A percentile compares a stretch with the other conserved stretches of the same genome.
These are phyloP conservation scores for Cantharis rustica DNA, from an alignment of 2,888 invertebrate genomes.

Conservation along the genomic window DNA sequence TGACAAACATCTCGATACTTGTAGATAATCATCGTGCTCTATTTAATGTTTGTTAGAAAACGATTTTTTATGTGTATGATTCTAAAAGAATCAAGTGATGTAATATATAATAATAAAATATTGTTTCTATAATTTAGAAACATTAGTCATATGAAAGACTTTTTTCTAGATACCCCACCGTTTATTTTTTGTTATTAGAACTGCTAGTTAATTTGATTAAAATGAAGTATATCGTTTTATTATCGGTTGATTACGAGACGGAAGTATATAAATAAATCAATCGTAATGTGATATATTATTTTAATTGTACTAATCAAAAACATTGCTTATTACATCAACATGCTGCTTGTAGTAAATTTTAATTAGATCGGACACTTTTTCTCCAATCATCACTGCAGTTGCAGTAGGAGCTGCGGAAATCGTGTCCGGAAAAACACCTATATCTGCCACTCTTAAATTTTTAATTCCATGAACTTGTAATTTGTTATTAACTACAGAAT, in stretches of 20 bases:
- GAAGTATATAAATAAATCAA: too few species aligned
- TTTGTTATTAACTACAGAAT: conserved; percentile 52
- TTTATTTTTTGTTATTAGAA: too few species aligned
- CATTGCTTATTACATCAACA: background rate
- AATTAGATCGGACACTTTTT: conserved; percentile 64
- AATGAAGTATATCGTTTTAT: too few species aligned
- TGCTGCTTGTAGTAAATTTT: conserved; percentile 18
- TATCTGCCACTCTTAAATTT: conserved; percentile 68
- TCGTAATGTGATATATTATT: too few species aligned
- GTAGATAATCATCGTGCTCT: conserved; percentile 56
- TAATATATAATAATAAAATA: conserved; percentile 55
- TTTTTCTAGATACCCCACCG: too few species aligned
- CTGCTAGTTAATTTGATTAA: too few species aligned
- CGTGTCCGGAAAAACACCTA: conserved; percentile 69
- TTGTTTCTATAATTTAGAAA: conserved; percentile 58
- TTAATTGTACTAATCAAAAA: background rate
- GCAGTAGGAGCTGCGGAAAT: conserved; percentile 70
- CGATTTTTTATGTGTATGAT: conserved; percentile 59
- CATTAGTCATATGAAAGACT: conserved; percentile 52
- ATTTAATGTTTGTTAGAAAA: conserved; percentile 56
- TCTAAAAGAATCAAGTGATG: conserved; percentile 57
- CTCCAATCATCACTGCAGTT: conserved; percentile 73
- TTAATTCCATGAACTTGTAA: conserved; percentile 60
- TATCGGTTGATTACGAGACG: too few species aligned
- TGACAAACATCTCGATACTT: conserved; percentile 47